Evolutionary conservation across 2,888 invertebrate genomes (phyloP).

Genomic region (Calephelis perditalis): DNA sequence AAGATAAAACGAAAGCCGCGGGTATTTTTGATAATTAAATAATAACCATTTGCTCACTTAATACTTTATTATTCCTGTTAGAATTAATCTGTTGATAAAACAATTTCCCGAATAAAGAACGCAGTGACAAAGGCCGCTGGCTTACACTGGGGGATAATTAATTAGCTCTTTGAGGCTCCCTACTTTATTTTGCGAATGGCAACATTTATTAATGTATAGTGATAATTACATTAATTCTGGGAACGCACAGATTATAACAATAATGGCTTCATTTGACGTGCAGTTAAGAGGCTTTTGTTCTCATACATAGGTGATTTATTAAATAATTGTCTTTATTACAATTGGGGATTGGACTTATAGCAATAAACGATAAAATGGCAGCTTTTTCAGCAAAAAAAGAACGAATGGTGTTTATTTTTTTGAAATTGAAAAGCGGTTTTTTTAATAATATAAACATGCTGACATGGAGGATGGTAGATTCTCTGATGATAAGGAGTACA

Average conservation of each 20-base stretch:
- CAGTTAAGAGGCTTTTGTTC: slow-evolving; percentile 7
- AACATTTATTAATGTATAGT: slow-evolving; percentile 1
- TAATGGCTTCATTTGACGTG: slow-evolving; percentile 4
- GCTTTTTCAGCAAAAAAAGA: too few relatives aligned
- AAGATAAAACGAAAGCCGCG: too few relatives aligned
- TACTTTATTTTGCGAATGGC: slow-evolving; percentile 24
- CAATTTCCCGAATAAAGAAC: not conserved
- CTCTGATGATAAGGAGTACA: too few relatives aligned
- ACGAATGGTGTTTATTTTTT: too few relatives aligned
- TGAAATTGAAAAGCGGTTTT: too few relatives aligned
- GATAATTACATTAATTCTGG: slow-evolving; percentile 5
- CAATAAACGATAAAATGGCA: too few relatives aligned
- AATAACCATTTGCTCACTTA: too few relatives aligned
- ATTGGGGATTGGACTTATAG: not conserved
- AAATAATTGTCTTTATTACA: slow-evolving; percentile 1
- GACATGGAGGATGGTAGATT: too few relatives aligned
- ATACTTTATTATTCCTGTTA: too few relatives aligned
- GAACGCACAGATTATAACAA: slow-evolving; percentile 8
- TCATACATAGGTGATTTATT: not conserved
- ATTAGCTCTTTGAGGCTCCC: slow-evolving; percentile 34
- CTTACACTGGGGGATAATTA: slow-evolving; percentile 35
- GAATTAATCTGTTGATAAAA: not conserved
- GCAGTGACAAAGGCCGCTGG: slow-evolving; percentile 18
- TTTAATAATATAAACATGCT: too few relatives aligned
- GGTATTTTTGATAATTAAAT: too few relatives aligned